Conservation (phyloP, 2,888 invertebrate species). For the Elegia similella region DNA sequence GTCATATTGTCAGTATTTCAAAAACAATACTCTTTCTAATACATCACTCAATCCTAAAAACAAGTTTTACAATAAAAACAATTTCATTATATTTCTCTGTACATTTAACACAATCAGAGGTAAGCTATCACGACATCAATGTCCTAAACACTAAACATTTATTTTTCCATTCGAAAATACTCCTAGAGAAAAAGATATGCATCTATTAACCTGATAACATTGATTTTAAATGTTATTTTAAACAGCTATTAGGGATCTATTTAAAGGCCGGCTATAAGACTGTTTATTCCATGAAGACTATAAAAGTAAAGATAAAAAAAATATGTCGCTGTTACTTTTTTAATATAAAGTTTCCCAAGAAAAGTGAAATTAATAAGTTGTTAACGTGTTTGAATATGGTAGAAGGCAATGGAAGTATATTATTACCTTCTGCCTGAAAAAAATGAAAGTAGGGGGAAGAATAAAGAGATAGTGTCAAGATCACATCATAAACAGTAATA, state of each 20-base stretch:
- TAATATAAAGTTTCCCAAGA: neutral
- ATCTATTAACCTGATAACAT: constrained; percentile 77
- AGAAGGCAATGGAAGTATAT: neutral
- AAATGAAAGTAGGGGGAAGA: neutral
- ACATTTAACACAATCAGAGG: constrained; percentile 50
- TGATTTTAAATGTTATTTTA: constrained; percentile 45
- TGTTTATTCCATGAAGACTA: constrained; percentile 48
- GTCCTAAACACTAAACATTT: constrained; percentile 71
- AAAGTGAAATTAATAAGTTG: neutral
- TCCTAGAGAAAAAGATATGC: constrained; percentile 80
- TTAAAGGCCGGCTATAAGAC: constrained; percentile 53
- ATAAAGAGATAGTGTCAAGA: neutral
- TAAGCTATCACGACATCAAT: constrained; percentile 75
- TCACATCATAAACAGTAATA: constrained; percentile 41
- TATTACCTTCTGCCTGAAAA: neutral
- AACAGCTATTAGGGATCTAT: constrained; percentile 63
- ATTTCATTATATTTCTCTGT: constrained; percentile 33
- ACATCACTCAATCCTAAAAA: constrained; percentile 23
- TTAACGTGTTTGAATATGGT: neutral
- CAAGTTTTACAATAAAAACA: constrained; percentile 26
- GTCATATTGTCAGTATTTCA: constrained; percentile 41
- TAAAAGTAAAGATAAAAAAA: neutral
- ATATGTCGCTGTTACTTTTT: neutral
- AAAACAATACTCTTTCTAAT: constrained; percentile 27
- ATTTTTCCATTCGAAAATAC: constrained; percentile 72